Evolutionary conservation across 2,113 vertebrate species (phyloP).

Genomic region (Pygoscelis antarcticus): DNA sequence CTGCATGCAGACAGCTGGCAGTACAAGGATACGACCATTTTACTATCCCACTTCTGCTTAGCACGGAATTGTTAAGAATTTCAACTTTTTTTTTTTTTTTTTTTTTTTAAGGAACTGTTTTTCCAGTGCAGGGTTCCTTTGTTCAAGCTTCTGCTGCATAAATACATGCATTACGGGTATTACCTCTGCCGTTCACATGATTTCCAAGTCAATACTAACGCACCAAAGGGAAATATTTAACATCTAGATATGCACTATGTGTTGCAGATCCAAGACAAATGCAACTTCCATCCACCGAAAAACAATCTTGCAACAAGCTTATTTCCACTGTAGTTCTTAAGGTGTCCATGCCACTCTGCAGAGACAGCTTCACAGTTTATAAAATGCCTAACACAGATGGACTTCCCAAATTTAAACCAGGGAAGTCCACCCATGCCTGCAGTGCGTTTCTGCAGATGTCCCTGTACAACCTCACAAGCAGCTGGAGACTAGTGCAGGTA

Average conservation of each 20-base stretch:
- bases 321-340: not conserved
- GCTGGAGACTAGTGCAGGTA: not conserved
- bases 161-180: not conserved
- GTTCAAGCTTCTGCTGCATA: not conserved
- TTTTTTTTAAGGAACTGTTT: not conserved
- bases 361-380: not conserved
- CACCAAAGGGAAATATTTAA: constrained; percentile 9
- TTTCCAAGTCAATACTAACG: not conserved
- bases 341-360: not conserved
- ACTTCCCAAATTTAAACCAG: not conserved
- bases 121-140: not conserved
- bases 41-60: not conserved
- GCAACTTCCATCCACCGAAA: not conserved
- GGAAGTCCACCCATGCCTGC: not conserved
- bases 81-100: not conserved
- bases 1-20: not conserved
- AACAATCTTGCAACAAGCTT: not conserved
- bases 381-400: not conserved
- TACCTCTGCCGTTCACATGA: not conserved
- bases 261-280: not conserved
- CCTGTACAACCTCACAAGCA: not conserved
- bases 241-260: not conserved
- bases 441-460: not conserved
- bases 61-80: not conserved
- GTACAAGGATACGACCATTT: not conserved